Evolutionary conservation across 1,140 invertebrate genomes (phyloP).

Genomic region (Papilio polyxenes): DNA sequence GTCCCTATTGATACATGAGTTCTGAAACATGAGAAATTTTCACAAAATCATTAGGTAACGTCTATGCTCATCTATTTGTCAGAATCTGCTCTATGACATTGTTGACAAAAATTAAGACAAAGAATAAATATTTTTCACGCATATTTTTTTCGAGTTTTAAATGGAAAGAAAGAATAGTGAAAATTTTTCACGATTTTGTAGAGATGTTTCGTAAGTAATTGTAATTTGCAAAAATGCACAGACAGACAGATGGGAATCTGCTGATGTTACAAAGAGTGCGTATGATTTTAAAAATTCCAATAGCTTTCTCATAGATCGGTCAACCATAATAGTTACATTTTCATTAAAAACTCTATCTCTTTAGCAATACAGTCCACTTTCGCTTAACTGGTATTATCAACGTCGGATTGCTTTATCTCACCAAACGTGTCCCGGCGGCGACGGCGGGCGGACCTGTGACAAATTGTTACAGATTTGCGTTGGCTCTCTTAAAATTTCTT

Average conservation of each 20-base stretch:
- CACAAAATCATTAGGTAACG: no score
- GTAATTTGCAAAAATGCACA: not conserved
- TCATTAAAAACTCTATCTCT: not conserved
- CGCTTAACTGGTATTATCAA: not conserved
- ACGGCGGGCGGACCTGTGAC: not conserved
- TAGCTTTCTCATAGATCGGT: not conserved
- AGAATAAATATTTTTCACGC: not conserved
- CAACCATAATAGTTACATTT: not conserved
- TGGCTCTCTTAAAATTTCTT: not conserved
- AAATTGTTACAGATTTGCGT: constrained; percentile 19
- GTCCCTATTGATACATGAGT: not conserved
- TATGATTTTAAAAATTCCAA: not conserved
- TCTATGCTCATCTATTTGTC: no score
- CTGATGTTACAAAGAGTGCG: not conserved
- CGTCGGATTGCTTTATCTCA: not conserved
- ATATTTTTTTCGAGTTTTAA: no score
- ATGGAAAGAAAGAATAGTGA: no score
- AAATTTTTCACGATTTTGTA: no score
- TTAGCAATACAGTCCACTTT: not conserved
- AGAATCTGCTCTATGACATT: not conserved
- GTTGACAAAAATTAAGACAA: not conserved
- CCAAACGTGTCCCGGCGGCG: not conserved
- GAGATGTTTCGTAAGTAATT: not conserved
- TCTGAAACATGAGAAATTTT: no score
- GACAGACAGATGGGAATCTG: not conserved